Evolutionary conservation across 2,797 vertebrate genomes (phyloP), one percentile per base, ranked within the genome.

Genomic region (Bovichtus variegatus): DNA sequence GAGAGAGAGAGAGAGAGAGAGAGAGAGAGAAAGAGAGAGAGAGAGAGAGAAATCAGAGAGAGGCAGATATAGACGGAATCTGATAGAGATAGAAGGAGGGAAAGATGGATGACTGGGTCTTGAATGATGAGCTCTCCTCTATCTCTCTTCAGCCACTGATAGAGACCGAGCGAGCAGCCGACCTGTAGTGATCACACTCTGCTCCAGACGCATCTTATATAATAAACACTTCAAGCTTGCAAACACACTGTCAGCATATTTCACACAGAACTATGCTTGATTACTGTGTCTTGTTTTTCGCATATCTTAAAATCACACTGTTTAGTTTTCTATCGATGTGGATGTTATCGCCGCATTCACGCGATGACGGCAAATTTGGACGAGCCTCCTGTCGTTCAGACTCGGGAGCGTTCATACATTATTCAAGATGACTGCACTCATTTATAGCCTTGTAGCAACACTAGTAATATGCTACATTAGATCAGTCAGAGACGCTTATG

Each of bases 91-190:
- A 43, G 71, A 77, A 58, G 43, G 71, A 82, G 66, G 71, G 70
- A 75, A 60, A 81, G 79, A 84, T 77, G 78, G 74, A 76, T 88
- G 77, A 76, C 74, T 78, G 74, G 53, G 27, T 80, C 46, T 55
- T 85, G 84, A 91, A 74, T 79, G 82, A 83, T 82, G 80, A 83
- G 78, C 69, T 76, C 73, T 78, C 40, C 59, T 81, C 73, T 71
- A 62, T 69, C 70, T 77, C 76, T 68, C 78, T 74, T 67, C 53
- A 80, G 43, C 59, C 67, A 21, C 63, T 44, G 84, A 91, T 83
- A 82, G 83, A 76, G 80, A 72, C 55, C 11, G 59, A 70, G 65
- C 60, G 71, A 78, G 75, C 53, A 8, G 12, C 29, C 34, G 64
- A 77, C 62, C 69, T 67, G 21, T 21, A 58, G 66, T 29, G 63